These are phyloP conservation scores for Drosophila cardini DNA, from an alignment of 1,140 invertebrate species.

Conservation along the genomic window DNA sequence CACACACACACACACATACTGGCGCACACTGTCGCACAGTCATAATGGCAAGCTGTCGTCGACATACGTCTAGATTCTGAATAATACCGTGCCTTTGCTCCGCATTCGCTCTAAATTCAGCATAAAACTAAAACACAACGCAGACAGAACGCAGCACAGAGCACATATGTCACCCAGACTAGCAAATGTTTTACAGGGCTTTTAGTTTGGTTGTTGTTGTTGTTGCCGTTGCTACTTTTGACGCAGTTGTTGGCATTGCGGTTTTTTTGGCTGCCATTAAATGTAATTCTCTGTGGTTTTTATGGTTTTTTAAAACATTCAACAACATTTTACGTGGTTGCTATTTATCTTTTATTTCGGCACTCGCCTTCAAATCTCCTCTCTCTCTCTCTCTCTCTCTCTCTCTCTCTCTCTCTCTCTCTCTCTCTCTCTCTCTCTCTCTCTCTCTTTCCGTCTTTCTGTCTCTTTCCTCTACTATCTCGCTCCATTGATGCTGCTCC, in stretches of 20 bases:
- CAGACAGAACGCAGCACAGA: conserved; percentile 35
- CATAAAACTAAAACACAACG: conserved; percentile 27
- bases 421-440: neutral
- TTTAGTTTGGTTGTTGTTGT: conserved; percentile 13
- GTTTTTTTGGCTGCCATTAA: conserved; percentile 74
- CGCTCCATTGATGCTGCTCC: conserved; percentile 25
- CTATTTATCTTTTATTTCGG: conserved; percentile 81
- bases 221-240: conserved; percentile 29
- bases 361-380: conserved; percentile 28
- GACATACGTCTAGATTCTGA: neutral
- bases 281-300: conserved; percentile 83
- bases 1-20: neutral
- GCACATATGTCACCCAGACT: conserved; percentile 43
- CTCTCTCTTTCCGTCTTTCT: neutral
- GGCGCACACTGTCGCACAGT: neutral
- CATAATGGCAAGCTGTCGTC: conserved; percentile 21
- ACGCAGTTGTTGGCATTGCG: conserved; percentile 67
- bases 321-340: conserved; percentile 83
- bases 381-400: neutral
- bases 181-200: conserved; percentile 18
- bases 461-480: conserved; percentile 12
- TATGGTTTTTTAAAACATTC: conserved; percentile 84
- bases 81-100: neutral
- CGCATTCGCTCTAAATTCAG: neutral
- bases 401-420: neutral